These are phyloP conservation scores for Phalangium opilio DNA, from an alignment of 2,888 invertebrate species.

Conservation along the genomic window DNA sequence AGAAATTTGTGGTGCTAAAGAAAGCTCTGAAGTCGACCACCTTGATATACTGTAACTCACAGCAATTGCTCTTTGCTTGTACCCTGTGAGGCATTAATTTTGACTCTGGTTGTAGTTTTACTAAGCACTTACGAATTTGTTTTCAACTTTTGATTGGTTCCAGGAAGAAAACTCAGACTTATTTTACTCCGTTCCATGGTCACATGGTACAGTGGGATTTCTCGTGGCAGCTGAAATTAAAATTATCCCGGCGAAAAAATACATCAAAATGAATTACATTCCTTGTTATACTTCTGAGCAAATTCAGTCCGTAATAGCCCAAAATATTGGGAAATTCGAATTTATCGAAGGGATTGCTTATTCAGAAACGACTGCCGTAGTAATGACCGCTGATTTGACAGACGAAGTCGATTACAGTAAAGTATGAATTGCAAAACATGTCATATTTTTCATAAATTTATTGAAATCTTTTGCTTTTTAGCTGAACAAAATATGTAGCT, in stretches of 20 bases:
- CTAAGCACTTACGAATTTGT: no score
- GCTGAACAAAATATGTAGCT: slow-evolving; percentile 55
- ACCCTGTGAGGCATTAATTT: no score
- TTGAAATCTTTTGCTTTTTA: slow-evolving; percentile 26
- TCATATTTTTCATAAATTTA: background rate
- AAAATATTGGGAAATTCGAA: slow-evolving; percentile 29
- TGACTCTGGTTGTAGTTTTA: no score
- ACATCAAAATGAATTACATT: slow-evolving; percentile 32
- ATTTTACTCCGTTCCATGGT: slow-evolving; percentile 66
- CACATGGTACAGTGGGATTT: slow-evolving; percentile 68
- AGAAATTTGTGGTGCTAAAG: no score
- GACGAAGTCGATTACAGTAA: slow-evolving; percentile 43
- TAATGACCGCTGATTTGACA: slow-evolving; percentile 59
- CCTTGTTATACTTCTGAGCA: slow-evolving; percentile 26
- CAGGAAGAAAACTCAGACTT: slow-evolving; percentile 55
- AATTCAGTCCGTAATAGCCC: no score
- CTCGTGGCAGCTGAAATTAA: slow-evolving; percentile 56
- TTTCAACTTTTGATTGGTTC: no score
- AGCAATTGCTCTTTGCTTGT: no score
- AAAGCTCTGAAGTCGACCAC: no score
- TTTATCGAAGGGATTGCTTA: slow-evolving; percentile 61
- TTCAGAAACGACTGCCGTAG: slow-evolving; percentile 46
- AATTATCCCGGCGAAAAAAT: slow-evolving; percentile 53
- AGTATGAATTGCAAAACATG: slow-evolving; percentile 30
- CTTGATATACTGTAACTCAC: no score